A percentile compares a stretch with the other conserved stretches of the same genome.
These are phyloP conservation scores for Coptodon bakossiorum DNA, from an alignment of 2,113 vertebrate genomes.

Conservation along the genomic window DNA sequence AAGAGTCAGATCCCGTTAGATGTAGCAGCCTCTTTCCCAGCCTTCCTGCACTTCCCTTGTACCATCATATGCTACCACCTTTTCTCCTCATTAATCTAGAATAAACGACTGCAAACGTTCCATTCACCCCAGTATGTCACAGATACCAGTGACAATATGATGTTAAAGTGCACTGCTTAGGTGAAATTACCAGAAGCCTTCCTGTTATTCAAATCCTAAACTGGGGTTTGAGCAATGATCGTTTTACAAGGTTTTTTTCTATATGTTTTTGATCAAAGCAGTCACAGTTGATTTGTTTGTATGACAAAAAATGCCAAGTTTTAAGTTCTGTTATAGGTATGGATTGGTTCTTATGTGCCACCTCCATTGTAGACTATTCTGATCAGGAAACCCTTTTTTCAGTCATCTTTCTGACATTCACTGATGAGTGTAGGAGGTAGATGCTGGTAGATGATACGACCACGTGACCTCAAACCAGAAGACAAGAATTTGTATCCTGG, in stretches of 20 bases:
- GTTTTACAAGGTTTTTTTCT: neutral
- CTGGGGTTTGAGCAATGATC: neutral
- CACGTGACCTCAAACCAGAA: neutral
- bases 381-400: neutral
- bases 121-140: neutral
- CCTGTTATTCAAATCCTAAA: neutral
- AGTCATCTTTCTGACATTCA: neutral
- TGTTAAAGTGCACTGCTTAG: neutral
- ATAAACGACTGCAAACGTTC: conserved; percentile 52
- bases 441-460: neutral
- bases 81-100: conserved; percentile 43
- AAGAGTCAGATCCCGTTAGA: conserved; percentile 72
- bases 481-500: neutral
- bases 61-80: neutral
- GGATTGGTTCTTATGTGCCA: neutral
- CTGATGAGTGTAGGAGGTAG: neutral
- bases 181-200: neutral
- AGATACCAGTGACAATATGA: neutral
- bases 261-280: neutral
- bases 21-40: neutral
- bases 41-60: neutral
- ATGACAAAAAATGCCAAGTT: neutral
- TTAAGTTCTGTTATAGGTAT: neutral
- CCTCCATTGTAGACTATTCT: neutral
- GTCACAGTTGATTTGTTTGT: neutral